These are phyloP conservation scores for Avahi laniger DNA, from an alignment of 2,797 vertebrate species.

Conservation along the genomic window DNA sequence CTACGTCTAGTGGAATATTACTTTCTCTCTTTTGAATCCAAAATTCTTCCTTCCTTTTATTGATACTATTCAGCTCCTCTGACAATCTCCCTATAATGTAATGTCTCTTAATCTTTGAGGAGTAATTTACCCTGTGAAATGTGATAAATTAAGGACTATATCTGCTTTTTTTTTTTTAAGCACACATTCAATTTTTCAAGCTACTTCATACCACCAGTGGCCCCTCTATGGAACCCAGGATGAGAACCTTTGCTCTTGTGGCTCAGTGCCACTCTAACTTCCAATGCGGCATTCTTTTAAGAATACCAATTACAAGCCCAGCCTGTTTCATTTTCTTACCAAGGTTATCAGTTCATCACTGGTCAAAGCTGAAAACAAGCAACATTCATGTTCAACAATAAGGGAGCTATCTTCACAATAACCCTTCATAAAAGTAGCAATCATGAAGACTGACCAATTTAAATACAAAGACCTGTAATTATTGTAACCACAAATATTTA, in stretches of 20 bases:
- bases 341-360: background rate
- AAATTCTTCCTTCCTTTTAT: background rate
- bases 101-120: background rate
- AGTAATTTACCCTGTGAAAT: background rate
- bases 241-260: background rate
- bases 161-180: background rate
- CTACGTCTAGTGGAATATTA: background rate
- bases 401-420: constrained; percentile 8
- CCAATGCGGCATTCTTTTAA: background rate
- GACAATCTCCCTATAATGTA: background rate
- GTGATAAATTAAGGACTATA: background rate
- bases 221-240: background rate
- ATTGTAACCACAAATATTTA: constrained; percentile 44
- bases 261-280: background rate
- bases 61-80: background rate
- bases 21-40: constrained; percentile 23
- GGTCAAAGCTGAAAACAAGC: constrained; percentile 26
- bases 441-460: background rate
- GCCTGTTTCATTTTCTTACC: constrained; percentile 7
- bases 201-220: background rate
- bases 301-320: background rate
- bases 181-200: background rate
- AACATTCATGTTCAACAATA: background rate
- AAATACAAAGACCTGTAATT: background rate
- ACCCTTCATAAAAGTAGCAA: background rate